Percentiles rank a stretch among this genome's conserved stretches.
Conservation (phyloP, 2,113 vertebrate genomes). For the Oryctolagus cuniculus region mOryCun1.1 NC_091434.1:12188001-12188500, state of each 20-base stretch:
- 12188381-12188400: slow-evolving; percentile 58
- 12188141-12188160: slow-evolving; percentile 64
- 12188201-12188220: slow-evolving; percentile 75
- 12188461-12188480: slow-evolving; percentile 51
- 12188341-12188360: slow-evolving; percentile 63
- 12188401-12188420: neutral
- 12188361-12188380: slow-evolving; percentile 38
- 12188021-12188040: no score
- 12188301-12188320: slow-evolving; percentile 67
- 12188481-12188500: slow-evolving; percentile 64
- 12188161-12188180: slow-evolving; percentile 76
- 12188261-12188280: slow-evolving; percentile 34
- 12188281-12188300: slow-evolving; percentile 72
- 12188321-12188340: slow-evolving; percentile 49
- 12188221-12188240: slow-evolving; percentile 78
- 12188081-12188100: no score
- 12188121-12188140: no score
- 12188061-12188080: no score
- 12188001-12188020: no score
- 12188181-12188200: slow-evolving; percentile 76
- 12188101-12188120: no score
- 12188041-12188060: no score
- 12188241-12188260: neutral
- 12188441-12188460: slow-evolving; percentile 52
- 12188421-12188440: slow-evolving; percentile 63